Evolutionary conservation across 2,113 vertebrate genomes (phyloP).

Genomic region (Herpailurus yagouaroundi): DNA sequence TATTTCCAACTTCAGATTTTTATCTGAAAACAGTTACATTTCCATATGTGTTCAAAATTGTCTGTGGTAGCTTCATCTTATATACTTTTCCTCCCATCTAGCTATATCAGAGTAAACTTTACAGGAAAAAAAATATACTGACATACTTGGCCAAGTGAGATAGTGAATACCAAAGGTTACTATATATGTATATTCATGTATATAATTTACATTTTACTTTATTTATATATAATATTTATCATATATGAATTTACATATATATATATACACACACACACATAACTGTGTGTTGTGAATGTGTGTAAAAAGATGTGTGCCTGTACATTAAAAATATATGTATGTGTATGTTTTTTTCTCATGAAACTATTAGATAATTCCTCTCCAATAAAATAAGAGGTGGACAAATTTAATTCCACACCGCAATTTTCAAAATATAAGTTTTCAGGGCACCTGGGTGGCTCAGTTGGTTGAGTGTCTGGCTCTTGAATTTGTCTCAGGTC

Average conservation of each 20-base stretch:
- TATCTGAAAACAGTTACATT: background rate
- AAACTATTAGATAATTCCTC: background rate
- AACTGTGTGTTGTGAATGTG: background rate
- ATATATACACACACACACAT: no score
- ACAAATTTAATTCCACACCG: background rate
- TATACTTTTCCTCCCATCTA: background rate
- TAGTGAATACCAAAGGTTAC: background rate
- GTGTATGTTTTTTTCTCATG: background rate
- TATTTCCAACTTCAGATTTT: background rate
- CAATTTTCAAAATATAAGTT: background rate
- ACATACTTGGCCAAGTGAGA: background rate
- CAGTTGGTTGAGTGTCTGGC: no score
- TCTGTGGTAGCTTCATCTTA: background rate
- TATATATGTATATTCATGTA: background rate
- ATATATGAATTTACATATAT: background rate
- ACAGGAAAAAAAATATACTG: background rate
- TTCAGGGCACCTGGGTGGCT: background rate
- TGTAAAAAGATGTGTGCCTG: background rate
- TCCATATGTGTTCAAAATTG: background rate
- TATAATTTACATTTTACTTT: background rate
- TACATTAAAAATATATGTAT: background rate
- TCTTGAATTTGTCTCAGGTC: no score
- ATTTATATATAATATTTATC: background rate
- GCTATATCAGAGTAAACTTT: background rate
- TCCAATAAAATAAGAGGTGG: background rate